phyloP scores from a whole-genome alignment of 2,888 invertebrate genomes.

The Pocota personata region DNA sequence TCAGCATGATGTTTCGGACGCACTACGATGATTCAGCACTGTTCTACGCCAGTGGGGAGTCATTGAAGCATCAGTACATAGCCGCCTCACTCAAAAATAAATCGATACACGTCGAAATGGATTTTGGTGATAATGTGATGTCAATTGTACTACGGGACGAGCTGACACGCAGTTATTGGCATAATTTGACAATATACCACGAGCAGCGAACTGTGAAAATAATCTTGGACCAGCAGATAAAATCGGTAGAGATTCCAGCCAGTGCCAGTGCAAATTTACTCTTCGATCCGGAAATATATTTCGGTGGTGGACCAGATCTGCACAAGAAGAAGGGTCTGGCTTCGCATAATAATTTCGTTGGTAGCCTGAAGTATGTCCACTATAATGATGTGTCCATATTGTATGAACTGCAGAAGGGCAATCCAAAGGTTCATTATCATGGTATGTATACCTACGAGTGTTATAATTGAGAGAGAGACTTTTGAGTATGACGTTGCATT shows the following conservation, averaged over 20 bases:
- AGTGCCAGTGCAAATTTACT: conserved; percentile 87
- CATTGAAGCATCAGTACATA: conserved; percentile 92
- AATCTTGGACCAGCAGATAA: conserved; percentile 89
- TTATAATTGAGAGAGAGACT: not conserved
- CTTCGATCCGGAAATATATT: conserved; percentile 97
- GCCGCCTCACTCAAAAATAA: conserved; percentile 93
- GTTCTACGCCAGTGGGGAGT: conserved; percentile 96
- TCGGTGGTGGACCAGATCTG: conserved; percentile 93
- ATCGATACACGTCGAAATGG: conserved; percentile 92
- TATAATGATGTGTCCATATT: conserved; percentile 96
- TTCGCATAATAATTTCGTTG: conserved; percentile 93
- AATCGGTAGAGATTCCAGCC: conserved; percentile 87
- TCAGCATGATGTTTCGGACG: conserved; percentile 95
- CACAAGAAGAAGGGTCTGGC: conserved; percentile 92
- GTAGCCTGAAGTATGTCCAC: conserved; percentile 95
- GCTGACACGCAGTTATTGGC: conserved; percentile 92
- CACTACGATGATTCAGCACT: conserved; percentile 95
- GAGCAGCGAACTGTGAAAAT: conserved; percentile 89
- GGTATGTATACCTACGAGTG: conserved; percentile 80
- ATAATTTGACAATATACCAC: conserved; percentile 94
- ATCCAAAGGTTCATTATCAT: conserved; percentile 93
- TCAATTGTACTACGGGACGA: conserved; percentile 87
- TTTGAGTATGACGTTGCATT: not conserved
- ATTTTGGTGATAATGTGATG: conserved; percentile 92
- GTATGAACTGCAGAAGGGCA: conserved; percentile 92